These are phyloP conservation scores for Scolopax rusticola DNA, from an alignment of 2,797 vertebrate species.

Conservation along the genomic window DNA sequence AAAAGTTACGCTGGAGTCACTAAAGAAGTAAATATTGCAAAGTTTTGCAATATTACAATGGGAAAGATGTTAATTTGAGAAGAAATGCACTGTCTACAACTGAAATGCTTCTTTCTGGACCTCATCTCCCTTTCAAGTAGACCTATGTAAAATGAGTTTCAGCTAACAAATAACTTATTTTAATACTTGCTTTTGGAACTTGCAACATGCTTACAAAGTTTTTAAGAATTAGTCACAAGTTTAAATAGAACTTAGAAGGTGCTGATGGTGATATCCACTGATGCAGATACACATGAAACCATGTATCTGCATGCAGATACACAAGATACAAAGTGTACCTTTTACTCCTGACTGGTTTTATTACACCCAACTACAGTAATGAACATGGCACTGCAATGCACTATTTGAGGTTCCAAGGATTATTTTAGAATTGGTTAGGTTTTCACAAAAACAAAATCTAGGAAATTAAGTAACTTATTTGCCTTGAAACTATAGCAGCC, in stretches of 20 bases:
- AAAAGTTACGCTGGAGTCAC: background rate
- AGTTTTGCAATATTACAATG: too few species aligned
- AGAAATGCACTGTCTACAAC: background rate
- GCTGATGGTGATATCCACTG: background rate
- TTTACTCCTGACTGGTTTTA: background rate
- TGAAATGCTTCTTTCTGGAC: background rate
- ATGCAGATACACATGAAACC: background rate
- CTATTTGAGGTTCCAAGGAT: background rate
- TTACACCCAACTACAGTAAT: background rate
- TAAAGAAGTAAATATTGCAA: background rate
- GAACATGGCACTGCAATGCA: background rate
- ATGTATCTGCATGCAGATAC: background rate
- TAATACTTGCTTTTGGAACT: background rate
- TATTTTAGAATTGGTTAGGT: background rate
- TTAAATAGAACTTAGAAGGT: background rate
- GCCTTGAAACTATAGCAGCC: conserved; percentile 47
- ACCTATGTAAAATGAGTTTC: too few species aligned
- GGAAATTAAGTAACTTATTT: conserved; percentile 62
- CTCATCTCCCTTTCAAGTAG: background rate
- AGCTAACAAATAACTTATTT: background rate
- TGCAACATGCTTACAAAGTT: background rate
- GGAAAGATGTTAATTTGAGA: background rate
- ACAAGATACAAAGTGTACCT: background rate
- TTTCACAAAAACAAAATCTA: background rate
- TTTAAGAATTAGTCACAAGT: background rate